Conservation (phyloP, 2,797 vertebrate genomes). For the Zenarchopterus dispar region DNA sequence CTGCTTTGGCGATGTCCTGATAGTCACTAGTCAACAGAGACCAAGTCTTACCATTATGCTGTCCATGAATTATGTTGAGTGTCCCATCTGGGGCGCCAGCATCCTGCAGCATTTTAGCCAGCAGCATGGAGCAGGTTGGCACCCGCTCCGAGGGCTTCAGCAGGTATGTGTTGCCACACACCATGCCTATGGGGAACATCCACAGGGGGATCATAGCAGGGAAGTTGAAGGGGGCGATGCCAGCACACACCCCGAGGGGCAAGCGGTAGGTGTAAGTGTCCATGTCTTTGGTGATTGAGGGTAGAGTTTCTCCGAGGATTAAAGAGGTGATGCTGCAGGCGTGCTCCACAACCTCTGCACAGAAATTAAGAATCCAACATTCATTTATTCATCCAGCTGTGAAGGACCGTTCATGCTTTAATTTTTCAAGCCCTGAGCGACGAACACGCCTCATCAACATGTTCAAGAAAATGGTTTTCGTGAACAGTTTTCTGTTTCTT, state of each 20-base stretch:
- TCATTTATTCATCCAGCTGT: too few species aligned
- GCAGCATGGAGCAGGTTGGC: slow-evolving; percentile 91
- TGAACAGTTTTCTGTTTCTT: too few species aligned
- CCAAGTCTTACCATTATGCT: slow-evolving; percentile 86
- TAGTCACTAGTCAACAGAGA: background rate
- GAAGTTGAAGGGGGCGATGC: slow-evolving; percentile 96
- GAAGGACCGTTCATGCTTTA: too few species aligned
- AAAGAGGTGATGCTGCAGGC: slow-evolving; percentile 94
- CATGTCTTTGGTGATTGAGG: slow-evolving; percentile 97
- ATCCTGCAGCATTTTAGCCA: slow-evolving; percentile 93
- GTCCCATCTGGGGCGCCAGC: slow-evolving; percentile 94
- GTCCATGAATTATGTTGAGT: slow-evolving; percentile 94
- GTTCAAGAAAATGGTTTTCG: too few species aligned
- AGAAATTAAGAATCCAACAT: slow-evolving; percentile 8
- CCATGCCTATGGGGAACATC: slow-evolving; percentile 98
- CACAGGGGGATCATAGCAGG: slow-evolving; percentile 98
- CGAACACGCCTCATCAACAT: too few species aligned
- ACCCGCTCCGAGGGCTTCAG: slow-evolving; percentile 96
- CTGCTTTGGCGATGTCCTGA: background rate
- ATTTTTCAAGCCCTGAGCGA: too few species aligned
- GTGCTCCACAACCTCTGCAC: slow-evolving; percentile 96
- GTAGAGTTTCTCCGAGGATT: slow-evolving; percentile 94
- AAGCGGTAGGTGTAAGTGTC: slow-evolving; percentile 92
- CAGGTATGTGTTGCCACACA: slow-evolving; percentile 95
- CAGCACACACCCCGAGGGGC: slow-evolving; percentile 93